Evolutionary conservation across 2,888 invertebrate genomes (phyloP).

Genomic region (Epirrhoe tristata): DNA sequence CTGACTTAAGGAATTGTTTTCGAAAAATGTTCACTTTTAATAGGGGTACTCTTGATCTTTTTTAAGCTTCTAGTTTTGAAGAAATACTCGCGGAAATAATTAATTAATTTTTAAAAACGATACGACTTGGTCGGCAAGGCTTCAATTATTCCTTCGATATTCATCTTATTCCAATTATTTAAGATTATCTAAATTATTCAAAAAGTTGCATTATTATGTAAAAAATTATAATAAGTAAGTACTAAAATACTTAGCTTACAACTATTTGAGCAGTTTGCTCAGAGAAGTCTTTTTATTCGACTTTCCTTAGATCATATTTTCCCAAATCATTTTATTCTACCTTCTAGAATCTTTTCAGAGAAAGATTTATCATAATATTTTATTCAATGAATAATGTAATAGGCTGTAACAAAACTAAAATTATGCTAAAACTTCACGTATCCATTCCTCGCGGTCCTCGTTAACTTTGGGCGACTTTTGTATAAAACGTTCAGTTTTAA

Average conservation of each 20-base stretch:
- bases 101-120: background rate
- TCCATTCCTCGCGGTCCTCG: slow-evolving; percentile 38
- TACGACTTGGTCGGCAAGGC: background rate
- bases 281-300: background rate
- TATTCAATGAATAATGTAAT: slow-evolving; percentile 48
- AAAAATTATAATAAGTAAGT: too few species aligned
- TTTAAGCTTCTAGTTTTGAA: background rate
- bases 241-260: too few species aligned
- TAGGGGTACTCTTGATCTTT: background rate
- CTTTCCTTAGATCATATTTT: slow-evolving; percentile 3
- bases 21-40: slow-evolving; percentile 50
- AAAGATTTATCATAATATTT: slow-evolving; percentile 45
- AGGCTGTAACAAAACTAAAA: slow-evolving; percentile 46
- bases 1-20: slow-evolving; percentile 62
- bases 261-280: background rate
- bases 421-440: slow-evolving; percentile 46
- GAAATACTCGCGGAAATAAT: background rate
- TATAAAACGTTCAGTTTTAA: slow-evolving; percentile 22
- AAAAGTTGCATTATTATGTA: too few species aligned
- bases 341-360: slow-evolving; percentile 24
- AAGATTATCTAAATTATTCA: too few species aligned
- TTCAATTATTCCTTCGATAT: too few species aligned
- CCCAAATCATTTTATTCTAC: slow-evolving; percentile 23
- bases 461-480: slow-evolving; percentile 36
- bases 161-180: too few species aligned